These are phyloP conservation scores for Tangara arthus DNA, from an alignment of 2,797 vertebrate species.

Conservation along the genomic window DNA sequence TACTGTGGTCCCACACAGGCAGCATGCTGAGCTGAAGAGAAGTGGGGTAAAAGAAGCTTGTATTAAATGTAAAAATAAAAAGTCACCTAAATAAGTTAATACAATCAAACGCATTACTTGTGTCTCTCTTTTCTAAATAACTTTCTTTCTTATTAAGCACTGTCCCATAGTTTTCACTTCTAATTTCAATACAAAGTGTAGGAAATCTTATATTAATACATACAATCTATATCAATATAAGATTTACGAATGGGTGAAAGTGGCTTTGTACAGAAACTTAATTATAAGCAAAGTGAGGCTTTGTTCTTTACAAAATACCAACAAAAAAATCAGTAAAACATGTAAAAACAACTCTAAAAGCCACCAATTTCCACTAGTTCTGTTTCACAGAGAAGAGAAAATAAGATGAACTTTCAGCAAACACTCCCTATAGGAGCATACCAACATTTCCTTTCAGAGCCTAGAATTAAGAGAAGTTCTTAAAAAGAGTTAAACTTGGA, in stretches of 20 bases:
- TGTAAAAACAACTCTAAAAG: not conserved
- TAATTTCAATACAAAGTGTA: not conserved
- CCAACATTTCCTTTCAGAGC: not conserved
- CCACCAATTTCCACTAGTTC: not conserved
- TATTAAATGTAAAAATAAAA: not conserved
- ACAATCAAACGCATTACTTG: accelerated
- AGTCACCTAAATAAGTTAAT: not conserved
- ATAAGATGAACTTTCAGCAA: not conserved
- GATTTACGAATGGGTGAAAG: not conserved
- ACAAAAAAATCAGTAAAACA: not conserved
- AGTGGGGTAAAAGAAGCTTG: not conserved
- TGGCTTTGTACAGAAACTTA: not conserved
- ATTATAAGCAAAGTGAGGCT: not conserved
- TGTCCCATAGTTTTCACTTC: not conserved
- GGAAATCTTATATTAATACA: not conserved
- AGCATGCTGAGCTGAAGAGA: not conserved
- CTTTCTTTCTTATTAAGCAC: not conserved
- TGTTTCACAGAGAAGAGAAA: not conserved
- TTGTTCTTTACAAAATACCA: not conserved
- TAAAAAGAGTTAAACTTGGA: not conserved
- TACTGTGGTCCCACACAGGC: not conserved
- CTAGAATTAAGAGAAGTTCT: not conserved
- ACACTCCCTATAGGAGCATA: not conserved
- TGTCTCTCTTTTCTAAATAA: not conserved
- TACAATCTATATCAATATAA: not conserved